Percentiles rank a stretch among this genome's conserved stretches.
Evolutionary conservation across 2,888 invertebrate species (phyloP).

Genomic region (Monopis laevigella): DNA sequence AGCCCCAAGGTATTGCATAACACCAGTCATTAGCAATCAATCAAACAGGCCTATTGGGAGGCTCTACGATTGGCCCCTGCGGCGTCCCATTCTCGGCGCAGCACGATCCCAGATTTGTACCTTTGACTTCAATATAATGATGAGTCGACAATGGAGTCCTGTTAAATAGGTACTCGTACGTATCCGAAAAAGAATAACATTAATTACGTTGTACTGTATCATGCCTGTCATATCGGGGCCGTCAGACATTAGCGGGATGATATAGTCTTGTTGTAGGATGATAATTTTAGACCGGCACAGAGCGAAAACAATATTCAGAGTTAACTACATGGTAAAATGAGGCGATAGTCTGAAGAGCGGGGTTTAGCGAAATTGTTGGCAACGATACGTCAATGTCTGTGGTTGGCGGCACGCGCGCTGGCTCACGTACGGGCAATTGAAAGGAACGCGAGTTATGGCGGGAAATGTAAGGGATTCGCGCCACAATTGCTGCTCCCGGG

Average conservation of each 20-base stretch:
- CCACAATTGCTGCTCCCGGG: conserved; percentile 50
- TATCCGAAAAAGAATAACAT: too few species aligned
- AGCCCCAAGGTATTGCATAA: conserved; percentile 27
- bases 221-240: too few species aligned
- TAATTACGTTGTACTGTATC: too few species aligned
- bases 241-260: too few species aligned
- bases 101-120: conserved; percentile 5
- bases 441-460: conserved; percentile 52
- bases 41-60: conserved; percentile 43
- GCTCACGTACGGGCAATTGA: conserved; percentile 54
- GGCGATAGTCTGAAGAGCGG: conserved; percentile 35
- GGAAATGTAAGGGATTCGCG: conserved; percentile 46
- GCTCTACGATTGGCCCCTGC: conserved; percentile 43
- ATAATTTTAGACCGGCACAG: conserved; percentile 8
- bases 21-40: conserved; percentile 61
- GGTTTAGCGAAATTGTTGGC: conserved; percentile 47
- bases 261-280: background rate
- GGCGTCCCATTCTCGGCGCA: conserved; percentile 22
- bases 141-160: conserved; percentile 1
- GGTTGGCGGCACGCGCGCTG: conserved; percentile 49
- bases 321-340: conserved; percentile 19
- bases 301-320: conserved; percentile 12
- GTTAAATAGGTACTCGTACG: background rate
- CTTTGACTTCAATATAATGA: background rate
- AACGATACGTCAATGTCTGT: conserved; percentile 37